These are phyloP conservation scores for Siniperca chuatsi DNA, from an alignment of 2,113 vertebrate genomes.

Conservation along the genomic window DNA sequence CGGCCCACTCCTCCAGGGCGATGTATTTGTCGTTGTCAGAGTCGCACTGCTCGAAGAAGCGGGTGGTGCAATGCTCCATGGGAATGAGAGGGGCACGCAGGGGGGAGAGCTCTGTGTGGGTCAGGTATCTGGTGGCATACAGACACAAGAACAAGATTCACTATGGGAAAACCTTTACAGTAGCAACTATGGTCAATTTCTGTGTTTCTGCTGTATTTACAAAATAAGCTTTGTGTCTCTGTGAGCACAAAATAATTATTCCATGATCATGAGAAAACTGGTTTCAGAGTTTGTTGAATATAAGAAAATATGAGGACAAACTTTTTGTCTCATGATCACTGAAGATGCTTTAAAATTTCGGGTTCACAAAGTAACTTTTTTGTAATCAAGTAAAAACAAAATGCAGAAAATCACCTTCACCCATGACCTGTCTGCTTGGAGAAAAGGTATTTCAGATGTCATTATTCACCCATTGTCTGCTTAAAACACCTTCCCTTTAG, in stretches of 20 bases:
- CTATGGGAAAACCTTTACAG: neutral
- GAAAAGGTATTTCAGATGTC: neutral
- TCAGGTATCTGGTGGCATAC: constrained; percentile 89
- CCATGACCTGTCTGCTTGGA: neutral
- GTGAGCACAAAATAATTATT: neutral
- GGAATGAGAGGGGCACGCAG: constrained; percentile 97
- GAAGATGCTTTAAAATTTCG: too few species aligned
- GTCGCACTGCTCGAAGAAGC: constrained; percentile 96
- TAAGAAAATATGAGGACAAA: neutral
- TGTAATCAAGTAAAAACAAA: neutral
- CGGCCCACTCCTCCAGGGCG: constrained; percentile 96
- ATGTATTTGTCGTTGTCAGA: constrained; percentile 97
- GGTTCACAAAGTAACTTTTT: neutral
- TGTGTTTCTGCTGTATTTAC: neutral
- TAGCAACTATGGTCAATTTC: neutral
- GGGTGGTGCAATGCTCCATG: constrained; percentile 99
- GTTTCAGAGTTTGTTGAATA: neutral
- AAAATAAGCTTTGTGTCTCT: neutral
- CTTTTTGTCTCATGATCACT: neutral
- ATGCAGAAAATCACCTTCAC: neutral
- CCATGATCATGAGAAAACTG: too few species aligned
- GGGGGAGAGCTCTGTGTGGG: constrained; percentile 96
- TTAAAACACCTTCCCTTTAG: neutral
- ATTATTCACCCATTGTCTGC: neutral
- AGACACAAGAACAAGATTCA: neutral